These are phyloP conservation scores for Drosophila histrio DNA, from an alignment of 2,888 invertebrate genomes.

Conservation along the genomic window DNA sequence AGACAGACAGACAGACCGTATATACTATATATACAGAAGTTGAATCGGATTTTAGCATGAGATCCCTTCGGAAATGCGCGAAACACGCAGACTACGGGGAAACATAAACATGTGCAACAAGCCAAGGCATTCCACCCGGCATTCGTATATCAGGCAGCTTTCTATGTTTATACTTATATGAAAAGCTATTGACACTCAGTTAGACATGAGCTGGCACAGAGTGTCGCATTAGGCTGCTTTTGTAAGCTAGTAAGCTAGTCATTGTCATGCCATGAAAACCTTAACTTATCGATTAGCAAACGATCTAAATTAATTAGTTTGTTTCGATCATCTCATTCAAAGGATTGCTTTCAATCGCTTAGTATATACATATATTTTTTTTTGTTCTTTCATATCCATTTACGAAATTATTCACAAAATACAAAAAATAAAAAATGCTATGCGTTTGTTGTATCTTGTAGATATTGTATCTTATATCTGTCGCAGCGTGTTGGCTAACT, in stretches of 20 bases:
- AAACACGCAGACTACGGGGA: conserved; percentile 1
- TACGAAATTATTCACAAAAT: conserved; percentile 23
- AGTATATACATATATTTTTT: not conserved
- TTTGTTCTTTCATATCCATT: conserved; percentile 13
- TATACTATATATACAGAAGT: not conserved
- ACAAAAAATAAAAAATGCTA: not conserved
- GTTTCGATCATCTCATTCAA: no score
- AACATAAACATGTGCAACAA: conserved; percentile 10
- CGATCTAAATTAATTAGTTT: no score
- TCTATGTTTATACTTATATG: conserved; percentile 32
- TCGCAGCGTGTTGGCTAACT: conserved; percentile 42
- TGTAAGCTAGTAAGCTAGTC: no score
- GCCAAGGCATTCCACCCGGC: conserved; percentile 2
- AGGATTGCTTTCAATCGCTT: no score
- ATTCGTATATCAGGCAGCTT: not conserved
- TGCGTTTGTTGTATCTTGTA: conserved; percentile 12
- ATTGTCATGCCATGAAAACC: no score
- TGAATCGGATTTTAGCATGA: conserved; percentile 17
- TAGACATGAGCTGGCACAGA: conserved; percentile 2
- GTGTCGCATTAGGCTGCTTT: conserved; percentile 5
- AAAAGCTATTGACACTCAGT: not conserved
- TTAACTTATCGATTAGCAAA: no score
- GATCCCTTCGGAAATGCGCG: conserved; percentile 11
- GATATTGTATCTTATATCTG: conserved; percentile 49
- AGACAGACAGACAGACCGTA: not conserved